Base-by-base conservation (phyloP, 2,797 vertebrate species). In the Megaceryle alcyon region DNA sequence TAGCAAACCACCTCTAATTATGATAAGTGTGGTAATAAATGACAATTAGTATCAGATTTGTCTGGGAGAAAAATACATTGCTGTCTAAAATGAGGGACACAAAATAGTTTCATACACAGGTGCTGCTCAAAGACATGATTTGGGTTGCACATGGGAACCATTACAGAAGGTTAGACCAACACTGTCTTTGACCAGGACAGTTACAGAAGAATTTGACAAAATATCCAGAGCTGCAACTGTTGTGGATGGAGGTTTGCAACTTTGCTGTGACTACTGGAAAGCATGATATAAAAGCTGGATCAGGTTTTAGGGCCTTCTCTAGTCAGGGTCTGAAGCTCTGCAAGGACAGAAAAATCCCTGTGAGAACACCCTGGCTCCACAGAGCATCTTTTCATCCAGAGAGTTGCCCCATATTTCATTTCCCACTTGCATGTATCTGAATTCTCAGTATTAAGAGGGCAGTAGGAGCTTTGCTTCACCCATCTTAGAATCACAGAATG, bases 11-110 rank as follows among this genome's bases (percentile, higher is more conserved):
- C 60, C 57, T 80, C 61, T 68, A 94, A 88, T 88, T 83, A 65
- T 76, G 83, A 71, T 91, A 81, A 90, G 91, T 81, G 71, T 69
- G 20, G 28, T 76, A 87, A 92, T 91, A 97, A 90, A 80, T 85
- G 51, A 69, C 70, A 65, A 90, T 61, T 83, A 88, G 82, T 92
- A 90, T 56, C 70, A 66, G 29, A 71, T 92, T 94, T 78, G 77
- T 84, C 79, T 94, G 44, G 39, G 46, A 95, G 70, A 94, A 90
- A 73, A 72, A 82, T 26, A 82, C 86, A 88, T 91, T 88, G 35
- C 46, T 60, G 16, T 35, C 65, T 79, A 33, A 90, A 96, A 72
- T 44, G 33, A 90, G 60, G 53, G 68, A 56, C 28, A 26, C 22
- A 14, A 83, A 86, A 69, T 61, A 5, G 83, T 78, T 75, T 83